phyloP scores from a whole-genome alignment of 1,140 invertebrate genomes.

The Adelges cooleyi region DNA sequence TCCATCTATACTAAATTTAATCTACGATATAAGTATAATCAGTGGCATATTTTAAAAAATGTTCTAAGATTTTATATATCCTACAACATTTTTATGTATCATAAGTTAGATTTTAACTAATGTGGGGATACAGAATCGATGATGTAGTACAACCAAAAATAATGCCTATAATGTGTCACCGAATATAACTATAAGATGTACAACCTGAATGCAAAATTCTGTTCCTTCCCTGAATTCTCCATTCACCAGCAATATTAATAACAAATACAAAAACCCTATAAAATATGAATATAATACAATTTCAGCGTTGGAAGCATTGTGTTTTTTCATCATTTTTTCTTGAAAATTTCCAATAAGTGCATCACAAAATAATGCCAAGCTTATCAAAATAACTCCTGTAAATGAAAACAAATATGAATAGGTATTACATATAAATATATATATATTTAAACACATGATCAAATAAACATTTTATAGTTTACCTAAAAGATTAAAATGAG shows the following conservation, averaged over 20 bases:
- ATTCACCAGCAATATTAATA: conserved; percentile 57
- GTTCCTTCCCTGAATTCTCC: conserved; percentile 66
- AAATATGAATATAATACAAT: conserved; percentile 88
- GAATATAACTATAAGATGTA: too few species aligned
- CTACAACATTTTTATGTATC: too few species aligned
- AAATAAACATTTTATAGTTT: conserved; percentile 27
- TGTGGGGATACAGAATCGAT: too few species aligned
- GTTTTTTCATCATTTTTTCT: conserved; percentile 82
- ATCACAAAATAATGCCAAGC: conserved; percentile 75
- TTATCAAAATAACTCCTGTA: conserved; percentile 81
- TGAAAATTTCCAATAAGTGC: conserved; percentile 92
- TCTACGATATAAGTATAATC: too few species aligned
- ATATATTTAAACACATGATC: neutral
- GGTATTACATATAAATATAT: neutral
- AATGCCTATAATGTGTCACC: too few species aligned
- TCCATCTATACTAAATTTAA: too few species aligned
- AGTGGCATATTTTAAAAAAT: too few species aligned
- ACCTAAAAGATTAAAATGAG: conserved; percentile 69
- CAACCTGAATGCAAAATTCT: conserved; percentile 49
- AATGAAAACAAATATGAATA: conserved; percentile 34
- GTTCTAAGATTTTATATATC: too few species aligned
- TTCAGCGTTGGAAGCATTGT: conserved; percentile 74
- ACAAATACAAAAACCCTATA: conserved; percentile 74
- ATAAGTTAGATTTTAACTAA: too few species aligned
- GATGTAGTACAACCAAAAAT: too few species aligned